Base-by-base conservation (phyloP, 2,888 invertebrate species). In the Trachelus stipa region DNA sequence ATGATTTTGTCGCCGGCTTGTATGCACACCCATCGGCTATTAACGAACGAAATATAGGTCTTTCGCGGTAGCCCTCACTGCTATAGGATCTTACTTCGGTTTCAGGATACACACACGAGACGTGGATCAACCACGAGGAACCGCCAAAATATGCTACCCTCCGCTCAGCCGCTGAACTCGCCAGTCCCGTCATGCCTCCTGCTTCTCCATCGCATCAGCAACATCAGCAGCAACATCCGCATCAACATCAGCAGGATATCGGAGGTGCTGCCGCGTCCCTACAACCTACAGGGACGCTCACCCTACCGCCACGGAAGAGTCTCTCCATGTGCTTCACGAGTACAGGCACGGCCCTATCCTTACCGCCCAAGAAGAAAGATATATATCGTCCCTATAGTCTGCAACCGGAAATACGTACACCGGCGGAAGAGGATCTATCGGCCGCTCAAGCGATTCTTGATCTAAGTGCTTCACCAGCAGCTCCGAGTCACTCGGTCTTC, bases 361-460 rank as follows among this genome's bases (percentile, higher is more conserved):
- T 97, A 88, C 97, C 97, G 82, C 97, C 97, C 4, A 97, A 97
- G 92, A 97, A 97, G 92, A 97, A 97, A 91, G 97, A 97, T 91
- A 97, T 97, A 87, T 97, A 97, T 91, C 93, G 97, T 81, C 97
- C 97, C 0, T 97, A 97, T 92, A 97, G 96, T 82, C 86, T 91
- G 1, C 91, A 91, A 79, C 83, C 89, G 1, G 92, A 92, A 79
- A 93, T 93, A 77, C 92, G 94, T 76, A 94, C 94, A 83, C 94
- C 95, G 3, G 95, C 96, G 40, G 96, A 96, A 89, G 97, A 97
- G 90, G 97, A 97, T 87, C 93, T 97, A 76, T 96, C 96, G 86
- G 97, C 97, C 31, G 97, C 97, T 3, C 97, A 97, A 90, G 97
- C 97, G 30, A 97, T 98, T 86, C 93, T 98, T 79, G 97, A 98